Evolutionary conservation across 2,797 vertebrate species (phyloP), one percentile per base, ranked within the genome.

Genomic region (Danio choprae): DNA sequence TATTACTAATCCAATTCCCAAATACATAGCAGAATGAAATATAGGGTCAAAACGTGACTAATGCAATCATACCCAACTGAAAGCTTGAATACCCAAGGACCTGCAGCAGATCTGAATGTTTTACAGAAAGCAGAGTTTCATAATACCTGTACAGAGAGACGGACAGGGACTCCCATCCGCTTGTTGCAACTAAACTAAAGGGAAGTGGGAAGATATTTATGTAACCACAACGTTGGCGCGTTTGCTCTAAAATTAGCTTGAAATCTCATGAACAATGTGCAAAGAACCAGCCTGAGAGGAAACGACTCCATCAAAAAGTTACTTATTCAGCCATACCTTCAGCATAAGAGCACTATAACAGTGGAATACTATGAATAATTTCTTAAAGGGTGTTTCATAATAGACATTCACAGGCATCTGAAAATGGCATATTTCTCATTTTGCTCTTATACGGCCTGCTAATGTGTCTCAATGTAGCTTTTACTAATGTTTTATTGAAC

Each of bases 111-210:
- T 62, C 18, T 59, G 76, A 78, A 41, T 78, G 65, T 53, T 70
- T 55, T 60, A 70, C 18, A 70, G 62, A 68, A 68, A 16, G 64
- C 75, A 68, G 46, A 64, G 58, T 79, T 43, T 73, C 59, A 83
- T 79, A 81, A 70, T 86, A 86, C 85, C 85, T 86, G 79, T 68
- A 77, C 79, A 80, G 79, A 68, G 72, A 83, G 81, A 77, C 65
- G 63, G 73, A 79, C 51, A 69, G 79, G 76, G 51, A 69, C 70
- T 16, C 82, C 71, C 68, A 81, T 79, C 75, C 63, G 77, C 46
- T 76, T 83, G 82, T 84, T 85, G 84, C 78, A 81, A 75, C 82
- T 77, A 70, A 84, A 85, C 82, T 81, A 83, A 82, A 87, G 80
- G 82, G 70, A 78, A 82, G 78, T 78, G 62, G 65, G 77, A 77